Evolutionary conservation across 2,797 vertebrate species (phyloP), one percentile per base, ranked within the genome.

Genomic region (Benthosema pterotum): DNA sequence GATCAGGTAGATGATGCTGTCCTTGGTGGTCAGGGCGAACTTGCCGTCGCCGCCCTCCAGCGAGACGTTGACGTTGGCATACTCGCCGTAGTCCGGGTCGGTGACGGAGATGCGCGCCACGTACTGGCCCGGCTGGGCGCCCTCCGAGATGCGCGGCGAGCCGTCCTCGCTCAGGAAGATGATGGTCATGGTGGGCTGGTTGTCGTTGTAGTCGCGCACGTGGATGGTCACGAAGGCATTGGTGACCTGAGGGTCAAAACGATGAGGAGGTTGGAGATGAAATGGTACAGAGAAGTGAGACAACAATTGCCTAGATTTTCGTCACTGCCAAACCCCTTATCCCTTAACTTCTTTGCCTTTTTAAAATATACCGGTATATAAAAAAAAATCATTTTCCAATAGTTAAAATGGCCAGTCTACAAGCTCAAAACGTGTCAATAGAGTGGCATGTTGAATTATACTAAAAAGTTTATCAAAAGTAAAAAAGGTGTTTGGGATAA

Each of bases 131-230:
- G 97, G 96, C n/a, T 96, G 96, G 52, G 97, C 97, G 13, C 97
- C 97, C 83, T 99, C 97, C 0, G 97, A 99, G 82, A 99, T 95
- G 43, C 93, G 93, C 0, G 97, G 97, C 5, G 97, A 97, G 52
- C 97, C 97, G 0, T 99, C 97, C 52, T 99, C 96, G 4, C 96
- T 99, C 65, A 99, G 94, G 83, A 98, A 99, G 87, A 99, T 99
- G 83, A 99, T 98, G 56, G 97, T 99, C 96, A 99, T 99, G 64
- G 96, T 98, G 68, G 97, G 97, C 82, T 98, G 97, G 87, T 99
- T 99, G 91, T 99, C 97, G 22, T 99, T 99, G 88, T 92, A 99
- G 84, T 99, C 97, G 15, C 95, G 93, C 13, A 99, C 96, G 0
- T 99, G 96, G 68, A 99, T 97, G 0, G 97, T 98, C 63, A 99